phyloP scores from a whole-genome alignment of 2,888 invertebrate genomes.

The Synanthedon vespiformis region DNA sequence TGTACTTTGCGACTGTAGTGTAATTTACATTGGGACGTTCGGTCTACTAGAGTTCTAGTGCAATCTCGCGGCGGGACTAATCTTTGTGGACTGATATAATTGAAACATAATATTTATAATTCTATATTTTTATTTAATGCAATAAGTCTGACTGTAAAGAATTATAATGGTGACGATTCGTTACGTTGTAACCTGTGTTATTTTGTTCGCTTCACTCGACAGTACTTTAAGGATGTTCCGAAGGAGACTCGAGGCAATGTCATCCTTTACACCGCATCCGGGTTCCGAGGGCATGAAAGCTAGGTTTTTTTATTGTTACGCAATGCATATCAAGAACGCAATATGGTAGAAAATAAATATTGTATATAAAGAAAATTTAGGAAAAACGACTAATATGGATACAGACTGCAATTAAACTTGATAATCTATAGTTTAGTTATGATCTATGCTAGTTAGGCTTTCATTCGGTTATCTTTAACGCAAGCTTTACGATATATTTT shows the following conservation, averaged over 20 bases:
- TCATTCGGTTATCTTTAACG: slow-evolving; percentile 56
- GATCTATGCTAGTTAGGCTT: slow-evolving; percentile 64
- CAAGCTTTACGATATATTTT: slow-evolving; percentile 45
- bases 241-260: slow-evolving; percentile 18
- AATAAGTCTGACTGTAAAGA: slow-evolving; percentile 67
- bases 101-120: slow-evolving; percentile 58
- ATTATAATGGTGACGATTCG: slow-evolving; percentile 51
- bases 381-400: slow-evolving; percentile 50
- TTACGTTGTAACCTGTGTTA: slow-evolving; percentile 58
- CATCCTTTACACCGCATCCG: slow-evolving; percentile 32
- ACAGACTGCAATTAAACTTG: slow-evolving; percentile 65
- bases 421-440: slow-evolving; percentile 64
- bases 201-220: slow-evolving; percentile 60
- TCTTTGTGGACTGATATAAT: slow-evolving; percentile 23
- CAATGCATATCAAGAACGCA: slow-evolving; percentile 71
- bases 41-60: slow-evolving; percentile 14
- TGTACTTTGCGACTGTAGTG: slow-evolving; percentile 9
- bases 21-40: slow-evolving; percentile 13
- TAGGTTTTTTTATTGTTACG: slow-evolving; percentile 70
- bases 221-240: slow-evolving; percentile 52
- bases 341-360: slow-evolving; percentile 71
- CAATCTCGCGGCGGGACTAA: slow-evolving; percentile 15
- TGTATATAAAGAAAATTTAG: slow-evolving; percentile 58
- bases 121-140: slow-evolving; percentile 67
- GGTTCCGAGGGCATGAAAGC: slow-evolving; percentile 58